A percentile compares a stretch with the other conserved stretches of the same genome.
Conservation (phyloP, 2,888 invertebrate species). For the Catocala sponsa region DNA sequence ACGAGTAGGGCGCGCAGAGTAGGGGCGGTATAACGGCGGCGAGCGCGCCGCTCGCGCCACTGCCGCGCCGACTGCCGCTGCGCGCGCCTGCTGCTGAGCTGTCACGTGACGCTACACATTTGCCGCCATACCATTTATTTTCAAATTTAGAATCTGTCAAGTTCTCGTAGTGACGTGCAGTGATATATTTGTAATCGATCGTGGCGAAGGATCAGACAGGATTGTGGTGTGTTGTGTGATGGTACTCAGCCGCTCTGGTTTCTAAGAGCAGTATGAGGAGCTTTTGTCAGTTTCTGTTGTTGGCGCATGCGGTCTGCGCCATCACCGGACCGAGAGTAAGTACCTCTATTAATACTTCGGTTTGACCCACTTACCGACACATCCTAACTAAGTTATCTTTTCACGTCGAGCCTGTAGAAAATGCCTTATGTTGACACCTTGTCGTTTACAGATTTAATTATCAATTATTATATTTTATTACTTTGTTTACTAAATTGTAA, state of each 20-base stretch:
- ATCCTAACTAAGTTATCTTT: no score
- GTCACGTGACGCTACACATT: constrained; percentile 51
- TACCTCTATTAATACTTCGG: constrained; percentile 29
- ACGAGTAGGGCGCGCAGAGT: constrained; percentile 77
- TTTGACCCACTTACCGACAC: neutral
- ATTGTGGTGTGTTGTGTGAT: constrained; percentile 81
- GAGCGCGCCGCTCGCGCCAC: constrained; percentile 73
- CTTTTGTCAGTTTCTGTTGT: constrained; percentile 76
- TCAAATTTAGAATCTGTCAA: constrained; percentile 34
- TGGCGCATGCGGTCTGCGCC: constrained; percentile 84
- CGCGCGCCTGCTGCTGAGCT: constrained; percentile 65
- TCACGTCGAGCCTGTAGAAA: no score
- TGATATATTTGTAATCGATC: constrained; percentile 56
- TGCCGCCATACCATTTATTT: constrained; percentile 51
- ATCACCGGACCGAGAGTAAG: constrained; percentile 84
- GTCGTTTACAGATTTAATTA: no score
- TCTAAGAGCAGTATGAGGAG: constrained; percentile 83
- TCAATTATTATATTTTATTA: no score
- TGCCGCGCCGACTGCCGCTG: constrained; percentile 72
- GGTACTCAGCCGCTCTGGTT: constrained; percentile 80
- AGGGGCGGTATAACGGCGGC: constrained; percentile 85
- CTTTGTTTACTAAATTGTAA: no score
- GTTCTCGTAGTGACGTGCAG: constrained; percentile 55
- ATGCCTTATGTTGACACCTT: no score
- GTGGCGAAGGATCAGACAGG: constrained; percentile 57